Evolutionary conservation across 2,888 invertebrate species (phyloP), one percentile per base, ranked within the genome.

Genomic region (Pristionchus exspectatus): DNA sequence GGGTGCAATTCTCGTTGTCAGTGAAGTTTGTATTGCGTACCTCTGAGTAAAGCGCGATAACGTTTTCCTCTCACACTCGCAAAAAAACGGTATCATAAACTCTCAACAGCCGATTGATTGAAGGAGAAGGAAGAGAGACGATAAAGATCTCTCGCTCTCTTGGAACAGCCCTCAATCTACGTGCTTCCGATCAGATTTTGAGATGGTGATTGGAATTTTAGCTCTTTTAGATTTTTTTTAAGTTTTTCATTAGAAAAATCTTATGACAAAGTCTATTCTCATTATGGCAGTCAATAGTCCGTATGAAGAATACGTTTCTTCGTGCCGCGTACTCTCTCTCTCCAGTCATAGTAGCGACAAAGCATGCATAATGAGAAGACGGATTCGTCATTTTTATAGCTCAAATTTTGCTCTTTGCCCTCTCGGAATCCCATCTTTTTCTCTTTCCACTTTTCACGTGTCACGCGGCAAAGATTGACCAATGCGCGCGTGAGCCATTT

Each of bases 1-100:
- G 24, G n/a, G 7, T n/a, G 21, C 63, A n/a, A 63, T n/a, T 63
- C 63, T 10, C 24, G 7, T 63, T 7, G 3, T 18, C 63, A n/a
- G 24, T 72, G 33, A 30, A 72, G 30, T 72, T 72, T 30, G 69
- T 30, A 72, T 30, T 72, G 27, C 2, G 69, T 14, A 72, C 30
- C 69, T 12, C 2, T 72, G 30, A 30, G 16, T 72, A 30, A 72
- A 18, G 16, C 69, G 69, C 27, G 69, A 72, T 30, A 72, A 33
- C 69, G 69, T 18, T 30, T 18, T 30, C 21, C 63, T 63, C 69
- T 72, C 69, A 30, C 69, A 72, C 27, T 16, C 30, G 69, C 69
- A 33, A 72, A 72, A 63, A 72, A 72, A 72, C 33, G 69, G 30
- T 16, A 72, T 72, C 16, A 72, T 72, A 72, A 72, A 72, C 69